Conservation (phyloP, 2,797 vertebrate species). For the Poecile montanus region DNA sequence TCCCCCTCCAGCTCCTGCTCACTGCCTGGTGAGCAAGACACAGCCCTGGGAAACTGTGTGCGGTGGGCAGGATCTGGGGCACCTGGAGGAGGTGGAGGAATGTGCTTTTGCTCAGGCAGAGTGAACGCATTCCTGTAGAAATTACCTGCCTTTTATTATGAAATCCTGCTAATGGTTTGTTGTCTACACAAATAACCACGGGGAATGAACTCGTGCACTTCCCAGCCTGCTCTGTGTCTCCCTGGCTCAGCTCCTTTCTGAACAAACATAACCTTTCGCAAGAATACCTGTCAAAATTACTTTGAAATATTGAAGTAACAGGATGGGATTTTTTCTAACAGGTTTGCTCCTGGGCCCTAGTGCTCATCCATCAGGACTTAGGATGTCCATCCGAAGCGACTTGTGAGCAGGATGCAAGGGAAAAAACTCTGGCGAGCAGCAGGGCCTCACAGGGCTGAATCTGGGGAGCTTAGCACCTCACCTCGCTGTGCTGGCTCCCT, state of each 20-base stretch:
- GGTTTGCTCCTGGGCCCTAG: conserved; percentile 43
- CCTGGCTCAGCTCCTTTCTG: conserved; percentile 36
- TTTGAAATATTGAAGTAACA: conserved; percentile 45
- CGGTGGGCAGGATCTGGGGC: neutral
- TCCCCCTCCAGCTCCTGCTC: neutral
- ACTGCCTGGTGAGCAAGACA: neutral
- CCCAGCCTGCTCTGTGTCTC: conserved; percentile 38
- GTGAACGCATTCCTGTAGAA: conserved; percentile 2
- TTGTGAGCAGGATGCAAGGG: neutral
- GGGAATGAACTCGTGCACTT: neutral
- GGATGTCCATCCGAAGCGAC: neutral
- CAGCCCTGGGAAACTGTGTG: rapidly evolving
- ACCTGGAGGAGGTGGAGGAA: neutral
- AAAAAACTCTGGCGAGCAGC: neutral
- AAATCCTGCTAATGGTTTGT: conserved; percentile 49
- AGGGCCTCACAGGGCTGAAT: neutral
- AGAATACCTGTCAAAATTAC: conserved; percentile 52
- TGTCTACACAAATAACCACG: conserved; percentile 45
- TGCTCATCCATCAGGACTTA: neutral
- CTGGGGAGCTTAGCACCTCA: neutral
- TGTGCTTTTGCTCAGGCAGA: neutral
- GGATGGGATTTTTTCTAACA: neutral
- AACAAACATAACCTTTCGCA: conserved; percentile 64
- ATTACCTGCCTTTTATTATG: conserved; percentile 28
- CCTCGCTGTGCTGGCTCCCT: rapidly evolving